Evolutionary conservation across 2,797 vertebrate genomes (phyloP), one percentile per base, ranked within the genome.

Genomic region (Hypotaenidia okinawae): DNA sequence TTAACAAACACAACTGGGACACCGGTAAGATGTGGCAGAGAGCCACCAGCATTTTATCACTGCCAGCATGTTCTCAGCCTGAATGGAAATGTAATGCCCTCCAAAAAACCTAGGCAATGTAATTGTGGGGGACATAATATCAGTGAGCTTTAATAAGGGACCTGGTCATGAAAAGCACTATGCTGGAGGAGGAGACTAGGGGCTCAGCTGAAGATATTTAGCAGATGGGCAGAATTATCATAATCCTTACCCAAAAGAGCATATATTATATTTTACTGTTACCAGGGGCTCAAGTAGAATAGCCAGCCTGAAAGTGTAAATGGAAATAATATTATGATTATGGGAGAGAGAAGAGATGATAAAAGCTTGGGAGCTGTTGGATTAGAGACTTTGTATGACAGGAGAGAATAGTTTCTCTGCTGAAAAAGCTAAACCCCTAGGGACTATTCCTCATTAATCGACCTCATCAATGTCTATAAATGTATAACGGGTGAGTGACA

Each of bases 361-460:
- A 72, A 84, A 75, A 90, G 4, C 41, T 37, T 27, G 32, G 19
- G n/a, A 93, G 23, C 18, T 85, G 7, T 16, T 47, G 57, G 21
- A 4, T 52, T 69, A 59, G 55, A 66, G 22, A 19, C 66, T 91
- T 30, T 28, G 30, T n/a, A 28, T 16, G 24, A n/a, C 30, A 62
- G 35, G 33, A 73, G 16, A 73, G 13, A 85, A n/a, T 1, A 0
- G 0, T 10, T 27, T 6, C 24, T 61, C 9, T 13, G 25, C 37
- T 49, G 25, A 24, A 59, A 84, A 87, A 16, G 2, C 15, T 33
- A 13, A 81, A n/a, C 12, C 43, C 43, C 43, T 45, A 18, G 4
- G 43, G 43, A 18, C 43, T 45, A 45, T 45, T 18, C 43, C 43
- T 45, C 43, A 45, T 45, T 45, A 21, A 45, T 45, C 9, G 43